Base-by-base conservation (phyloP, 2,888 invertebrate species). In the Pseudococcus viburni region DNA sequence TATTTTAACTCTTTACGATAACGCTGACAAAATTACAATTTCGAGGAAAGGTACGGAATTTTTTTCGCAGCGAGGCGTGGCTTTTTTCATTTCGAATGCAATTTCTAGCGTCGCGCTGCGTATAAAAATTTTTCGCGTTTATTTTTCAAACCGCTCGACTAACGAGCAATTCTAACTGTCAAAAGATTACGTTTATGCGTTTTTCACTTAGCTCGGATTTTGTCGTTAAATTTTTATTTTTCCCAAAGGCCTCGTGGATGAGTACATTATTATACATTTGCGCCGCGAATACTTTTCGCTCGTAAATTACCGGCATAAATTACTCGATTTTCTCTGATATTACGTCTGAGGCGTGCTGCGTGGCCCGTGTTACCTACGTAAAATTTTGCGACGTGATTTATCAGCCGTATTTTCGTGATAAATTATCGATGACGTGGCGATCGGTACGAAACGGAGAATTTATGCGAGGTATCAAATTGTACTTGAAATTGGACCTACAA, bases 151-250 rank as follows among this genome's bases (percentile, higher is more conserved):
- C 22, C 68, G 15, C 26, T 3, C 26, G 26, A 59, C 26, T 73
- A 73, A 73, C 33, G 68, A 33, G 68, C 68, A 73, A 73, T 73
- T 73, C 33, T 73, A 33, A 73, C 68, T 73, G 68, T 73, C 68
- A 73, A 33, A 73, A 73, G 68, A 73, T 73, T 73, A 73, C 68
- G 22, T 26, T 73, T 26, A 73, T 33, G 68, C 68, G 26, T 73
- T 73, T 73, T 73, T 73, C 68, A 73, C 68, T 73, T 73, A 73
- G 68, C 68, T 73, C 15, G 68, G 68, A 33, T 73, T 73, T 73
- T 73, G 68, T 73, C 68, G 68, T 73, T 73, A 73, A 73, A 33
- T 73, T 73, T 73, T 73, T 33, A 73, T 73, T 73, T 73, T 73
- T 73, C 68, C 68, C 68, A 22, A 33, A 73, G 68, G 68, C 33